Conservation (phyloP, 2,888 invertebrate species). For the Glaucopsyche alexis region DNA sequence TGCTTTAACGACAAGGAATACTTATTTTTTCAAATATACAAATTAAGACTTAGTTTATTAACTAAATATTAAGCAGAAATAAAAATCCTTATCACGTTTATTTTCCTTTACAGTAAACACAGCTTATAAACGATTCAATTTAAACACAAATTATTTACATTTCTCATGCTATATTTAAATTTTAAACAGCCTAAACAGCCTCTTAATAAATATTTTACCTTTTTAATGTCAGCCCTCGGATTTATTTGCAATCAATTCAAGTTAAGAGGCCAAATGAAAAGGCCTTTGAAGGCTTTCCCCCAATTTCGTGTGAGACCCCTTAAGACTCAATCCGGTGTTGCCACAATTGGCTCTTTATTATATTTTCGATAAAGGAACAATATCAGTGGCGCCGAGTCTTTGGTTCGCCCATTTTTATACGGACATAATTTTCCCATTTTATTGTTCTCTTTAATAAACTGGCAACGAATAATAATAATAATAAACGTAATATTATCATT, state of each 20-base stretch:
- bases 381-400: background rate
- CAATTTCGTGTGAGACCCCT: conserved; percentile 18
- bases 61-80: no score
- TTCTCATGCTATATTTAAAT: background rate
- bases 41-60: no score
- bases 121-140: background rate
- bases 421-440: background rate
- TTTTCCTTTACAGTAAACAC: background rate
- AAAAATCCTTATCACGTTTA: no score
- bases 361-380: conserved; percentile 8
- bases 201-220: background rate
- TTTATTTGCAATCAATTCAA: conserved; percentile 27
- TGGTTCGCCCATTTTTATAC: background rate
- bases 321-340: conserved; percentile 11
- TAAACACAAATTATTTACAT: background rate
- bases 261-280: conserved; percentile 23
- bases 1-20: no score
- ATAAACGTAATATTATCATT: background rate
- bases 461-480: background rate
- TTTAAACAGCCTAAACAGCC: background rate
- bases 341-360: conserved; percentile 10
- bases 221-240: background rate
- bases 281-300: conserved; percentile 14
- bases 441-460: conserved; percentile 2
- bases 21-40: no score